phyloP scores from a whole-genome alignment of 2,797 vertebrate genomes.

The Typhlichthys subterraneus region DNA sequence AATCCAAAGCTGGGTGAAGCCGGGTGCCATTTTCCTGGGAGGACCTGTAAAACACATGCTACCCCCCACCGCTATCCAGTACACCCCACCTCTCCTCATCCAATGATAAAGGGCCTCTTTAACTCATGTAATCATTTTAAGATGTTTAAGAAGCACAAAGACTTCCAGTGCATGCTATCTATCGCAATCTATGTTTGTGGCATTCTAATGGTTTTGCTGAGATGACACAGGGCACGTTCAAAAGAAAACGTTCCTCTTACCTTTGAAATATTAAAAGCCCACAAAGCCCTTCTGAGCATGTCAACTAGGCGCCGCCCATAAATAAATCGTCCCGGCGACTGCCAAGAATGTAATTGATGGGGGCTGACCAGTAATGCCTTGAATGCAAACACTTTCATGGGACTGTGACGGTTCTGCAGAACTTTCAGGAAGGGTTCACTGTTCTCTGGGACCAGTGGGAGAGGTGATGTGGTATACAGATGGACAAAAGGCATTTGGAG shows the following conservation, averaged over 20 bases:
- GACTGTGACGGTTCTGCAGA: constrained; percentile 75
- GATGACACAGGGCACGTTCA: constrained; percentile 48
- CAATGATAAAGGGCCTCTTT: constrained; percentile 60
- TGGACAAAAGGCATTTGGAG: constrained; percentile 67
- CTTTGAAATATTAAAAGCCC: constrained; percentile 64
- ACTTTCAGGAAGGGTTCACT: constrained; percentile 63
- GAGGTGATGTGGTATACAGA: constrained; percentile 57
- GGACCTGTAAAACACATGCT: constrained; percentile 11
- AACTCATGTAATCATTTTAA: constrained; percentile 69
- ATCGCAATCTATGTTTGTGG: constrained; percentile 60
- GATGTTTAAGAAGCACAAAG: constrained; percentile 51
- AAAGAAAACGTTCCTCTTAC: constrained; percentile 56
- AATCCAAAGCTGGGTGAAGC: constrained; percentile 59
- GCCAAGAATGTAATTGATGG: constrained; percentile 72
- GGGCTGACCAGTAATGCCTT: constrained; percentile 66
- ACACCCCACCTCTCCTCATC: constrained; percentile 11
- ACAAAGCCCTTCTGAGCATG: constrained; percentile 52
- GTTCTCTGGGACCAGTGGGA: constrained; percentile 43
- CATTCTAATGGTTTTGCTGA: constrained; percentile 61
- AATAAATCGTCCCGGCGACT: constrained; percentile 64
- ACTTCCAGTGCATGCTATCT: constrained; percentile 48
- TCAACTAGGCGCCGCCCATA: constrained; percentile 63
- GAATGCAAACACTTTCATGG: constrained; percentile 68
- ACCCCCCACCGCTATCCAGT: not conserved
- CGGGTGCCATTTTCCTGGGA: constrained; percentile 57